Base-by-base conservation (phyloP, 1,140 invertebrate genomes). In the Phthorimaea operculella region DNA sequence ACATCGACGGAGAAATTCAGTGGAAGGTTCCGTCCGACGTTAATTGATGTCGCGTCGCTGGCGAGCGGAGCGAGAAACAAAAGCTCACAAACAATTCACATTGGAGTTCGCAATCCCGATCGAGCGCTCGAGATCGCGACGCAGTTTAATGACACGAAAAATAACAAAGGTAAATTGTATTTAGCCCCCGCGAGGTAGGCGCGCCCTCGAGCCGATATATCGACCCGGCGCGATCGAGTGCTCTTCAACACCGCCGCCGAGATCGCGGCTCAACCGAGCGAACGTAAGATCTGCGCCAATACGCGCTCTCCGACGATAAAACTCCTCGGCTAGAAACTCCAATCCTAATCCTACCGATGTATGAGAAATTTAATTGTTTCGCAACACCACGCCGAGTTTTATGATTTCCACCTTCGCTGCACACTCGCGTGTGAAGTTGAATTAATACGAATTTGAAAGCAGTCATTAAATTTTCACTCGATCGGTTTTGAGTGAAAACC, bases 131-230 rank as follows among this genome's bases (percentile, higher is more conserved):
- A 73, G 80, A 83, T 82, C 78, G 74, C 79, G 72, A 83, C 82
- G 80, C 79, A 83, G 80, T 83, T 85, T 81, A 85, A 85, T 85
- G 82, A 85, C 76, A 83, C 80, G 82, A 85, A 83, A 85, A 85
- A 85, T 85, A 85, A 85, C 82, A 85, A 83, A 83, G 79, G 82
- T 85, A 85, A 83, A 85, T 85, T 85, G 79, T 85, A 85, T 85
- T 83, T 83, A 85, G 76, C 80, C 71, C 76, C 59, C 70, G 70
- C 69, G 76, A 78, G 75, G 78, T 78, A 76, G 72, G 72, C 72
- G 66, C 70, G 64, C 66, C 77, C 72, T 68, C 72, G 64, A 65
- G 70, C 59, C 65, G 70, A 72, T 74, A 73, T 81, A 85, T 85
- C 76, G 82, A 83, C 79, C 76, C 33, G 62, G 57, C 52, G 62